A percentile compares a stretch with the other conserved stretches of the same genome.
These are phyloP conservation scores for Cactoblastis cactorum DNA, from an alignment of 2,888 invertebrate species.

Conservation along the genomic window DNA sequence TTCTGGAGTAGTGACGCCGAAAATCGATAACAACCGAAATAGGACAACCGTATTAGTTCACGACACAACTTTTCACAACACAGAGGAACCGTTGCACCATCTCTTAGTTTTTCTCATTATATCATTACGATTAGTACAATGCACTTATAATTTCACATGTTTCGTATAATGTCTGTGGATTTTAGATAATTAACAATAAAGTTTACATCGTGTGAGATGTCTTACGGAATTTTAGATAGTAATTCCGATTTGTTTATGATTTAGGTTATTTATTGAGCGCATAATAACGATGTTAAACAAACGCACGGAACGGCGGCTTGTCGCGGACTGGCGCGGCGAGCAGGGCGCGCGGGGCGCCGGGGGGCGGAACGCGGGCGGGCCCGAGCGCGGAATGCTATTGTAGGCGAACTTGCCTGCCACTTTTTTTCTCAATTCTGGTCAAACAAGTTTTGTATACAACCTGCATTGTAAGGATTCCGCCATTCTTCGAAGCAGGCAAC, in stretches of 20 bases:
- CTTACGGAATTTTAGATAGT: constrained; percentile 25
- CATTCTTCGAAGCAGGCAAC: constrained; percentile 69
- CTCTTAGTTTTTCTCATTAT: constrained; percentile 36
- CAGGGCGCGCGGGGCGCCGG: constrained; percentile 38
- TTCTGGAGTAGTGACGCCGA: constrained; percentile 51
- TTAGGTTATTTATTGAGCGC: constrained; percentile 38
- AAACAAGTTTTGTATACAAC: constrained; percentile 79
- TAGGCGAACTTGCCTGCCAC: constrained; percentile 78
- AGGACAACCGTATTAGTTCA: constrained; percentile 46
- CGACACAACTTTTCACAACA: constrained; percentile 54
- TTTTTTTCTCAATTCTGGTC: constrained; percentile 76
- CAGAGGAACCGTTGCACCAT: constrained; percentile 50
- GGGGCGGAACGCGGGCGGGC: constrained; percentile 63
- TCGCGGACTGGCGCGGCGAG: constrained; percentile 58
- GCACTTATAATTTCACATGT: not conserved
- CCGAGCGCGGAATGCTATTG: constrained; percentile 72
- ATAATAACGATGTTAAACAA: constrained; percentile 31
- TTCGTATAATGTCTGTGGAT: not conserved
- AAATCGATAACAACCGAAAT: constrained; percentile 64
- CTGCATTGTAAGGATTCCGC: constrained; percentile 79
- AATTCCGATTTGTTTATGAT: constrained; percentile 47
- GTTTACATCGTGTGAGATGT: not conserved
- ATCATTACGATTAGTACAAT: constrained; percentile 23
- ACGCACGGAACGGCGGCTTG: constrained; percentile 61
- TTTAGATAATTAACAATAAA: not conserved